Conservation (phyloP, 1,140 invertebrate genomes). For the Diachasma alloeum region DNA sequence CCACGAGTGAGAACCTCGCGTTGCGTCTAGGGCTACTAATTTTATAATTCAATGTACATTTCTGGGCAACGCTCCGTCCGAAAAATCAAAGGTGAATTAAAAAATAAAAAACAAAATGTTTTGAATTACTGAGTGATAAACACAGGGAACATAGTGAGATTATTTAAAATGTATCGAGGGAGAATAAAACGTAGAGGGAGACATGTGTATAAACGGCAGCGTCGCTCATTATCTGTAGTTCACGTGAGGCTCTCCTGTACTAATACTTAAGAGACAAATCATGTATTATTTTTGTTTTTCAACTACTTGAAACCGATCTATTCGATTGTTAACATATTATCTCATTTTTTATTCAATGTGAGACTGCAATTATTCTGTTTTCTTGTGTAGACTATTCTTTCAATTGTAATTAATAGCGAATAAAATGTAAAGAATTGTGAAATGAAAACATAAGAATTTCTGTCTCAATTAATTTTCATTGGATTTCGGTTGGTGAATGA, state of each 20-base stretch:
- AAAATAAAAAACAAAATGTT: neutral
- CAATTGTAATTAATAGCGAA: neutral
- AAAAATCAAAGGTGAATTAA: neutral
- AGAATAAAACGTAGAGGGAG: too few relatives aligned
- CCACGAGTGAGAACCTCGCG: neutral
- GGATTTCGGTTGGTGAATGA: too few relatives aligned
- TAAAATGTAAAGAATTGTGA: neutral
- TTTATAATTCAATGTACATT: neutral
- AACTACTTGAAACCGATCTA: neutral
- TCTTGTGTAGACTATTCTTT: neutral
- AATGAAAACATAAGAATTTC: neutral
- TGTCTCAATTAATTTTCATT: neutral
- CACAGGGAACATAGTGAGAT: too few relatives aligned
- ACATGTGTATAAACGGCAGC: neutral
- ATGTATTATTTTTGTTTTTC: neutral
- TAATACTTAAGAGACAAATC: neutral
- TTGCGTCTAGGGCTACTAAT: neutral
- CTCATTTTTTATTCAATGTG: neutral
- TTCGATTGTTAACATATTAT: neutral
- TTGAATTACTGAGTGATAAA: neutral
- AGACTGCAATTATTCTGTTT: constrained; percentile 6
- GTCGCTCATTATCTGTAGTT: neutral
- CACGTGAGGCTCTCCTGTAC: neutral
- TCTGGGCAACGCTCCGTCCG: too few relatives aligned
- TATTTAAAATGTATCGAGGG: too few relatives aligned